Evolutionary conservation across 2,888 invertebrate species (phyloP), one percentile per base, ranked within the genome.

Genomic region (Cheilosia urbana): DNA sequence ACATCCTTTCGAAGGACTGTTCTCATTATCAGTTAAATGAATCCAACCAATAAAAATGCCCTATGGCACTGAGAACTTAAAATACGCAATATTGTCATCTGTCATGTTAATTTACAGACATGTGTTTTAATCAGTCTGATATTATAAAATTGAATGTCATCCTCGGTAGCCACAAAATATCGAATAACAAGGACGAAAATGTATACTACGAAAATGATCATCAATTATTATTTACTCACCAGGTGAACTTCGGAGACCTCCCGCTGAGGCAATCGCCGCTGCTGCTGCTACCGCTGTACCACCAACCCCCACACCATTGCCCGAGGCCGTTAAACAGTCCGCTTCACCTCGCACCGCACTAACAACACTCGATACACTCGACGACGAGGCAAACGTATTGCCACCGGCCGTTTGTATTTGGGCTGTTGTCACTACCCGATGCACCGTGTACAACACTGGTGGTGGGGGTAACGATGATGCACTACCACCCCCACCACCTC

Each of bases 351-450:
- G 88, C 17, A 90, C 89, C 47, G 91, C 90, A 88, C 91, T 92
- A 13, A 92, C 91, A 77, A 92, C 91, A 89, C 92, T 92, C 30
- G 92, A 92, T 11, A 92, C 92, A 87, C 92, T 92, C 34, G 92
- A 92, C 51, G 91, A 91, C 40, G 92, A 90, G 34, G 92, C 91
- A 75, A 91, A 92, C 47, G 92, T 90, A 78, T 90, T 91, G 53
- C 92, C 91, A 37, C 89, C 89, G 37, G 91, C 90, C 53, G 92
- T 92, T 88, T 92, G 92, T 72, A 92, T 91, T 88, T 92, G 92
- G 65, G 92, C 91, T 55, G 92, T 92, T 66, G 92, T 92, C 66
- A 92, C 92, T 80, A 92, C 92, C 34, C 92, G 90, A 88, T 92
- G 92, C 68, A 92, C 92, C 21, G 92, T 92, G 83, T 92, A 92